Conservation (phyloP, 2,797 vertebrate genomes). For the Phoxinus dragarum region DNA sequence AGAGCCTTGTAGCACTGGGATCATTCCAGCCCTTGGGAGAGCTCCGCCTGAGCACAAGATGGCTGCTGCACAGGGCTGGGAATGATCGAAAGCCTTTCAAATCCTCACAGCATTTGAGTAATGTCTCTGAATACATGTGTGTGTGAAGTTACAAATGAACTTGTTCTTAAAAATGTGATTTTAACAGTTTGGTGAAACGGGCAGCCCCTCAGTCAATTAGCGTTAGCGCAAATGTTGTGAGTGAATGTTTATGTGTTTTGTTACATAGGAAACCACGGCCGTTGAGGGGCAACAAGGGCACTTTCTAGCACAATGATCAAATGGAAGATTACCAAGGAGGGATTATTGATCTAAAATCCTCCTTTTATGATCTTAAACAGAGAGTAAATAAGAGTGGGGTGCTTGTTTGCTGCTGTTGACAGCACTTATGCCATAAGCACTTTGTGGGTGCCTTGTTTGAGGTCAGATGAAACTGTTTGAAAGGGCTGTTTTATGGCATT, state of each 20-base stretch:
- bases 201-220: conserved; percentile 33
- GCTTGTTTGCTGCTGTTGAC: conserved; percentile 69
- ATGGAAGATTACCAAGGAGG: conserved; percentile 66
- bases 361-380: conserved; percentile 72
- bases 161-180: conserved; percentile 21
- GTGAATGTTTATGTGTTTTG: conserved; percentile 54
- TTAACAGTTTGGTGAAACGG: conserved; percentile 14
- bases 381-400: conserved; percentile 67
- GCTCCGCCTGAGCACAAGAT: conserved; percentile 44
- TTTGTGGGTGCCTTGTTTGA: conserved; percentile 47
- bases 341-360: conserved; percentile 68
- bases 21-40: conserved; percentile 49
- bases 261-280: conserved; percentile 30
- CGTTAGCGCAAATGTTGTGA: conserved; percentile 37
- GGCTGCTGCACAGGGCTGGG: conserved; percentile 17
- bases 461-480: conserved; percentile 62
- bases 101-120: conserved; percentile 17
- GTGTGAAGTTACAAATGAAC: conserved; percentile 9
- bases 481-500: conserved; percentile 63
- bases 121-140: conserved; percentile 13
- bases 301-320: conserved; percentile 62
- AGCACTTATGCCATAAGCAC: conserved; percentile 68
- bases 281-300: conserved; percentile 55
- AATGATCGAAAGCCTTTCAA: conserved; percentile 32
- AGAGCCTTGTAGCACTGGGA: conserved; percentile 50